Base-by-base conservation (phyloP, 2,888 invertebrate species). In the Monopis laevigella region DNA sequence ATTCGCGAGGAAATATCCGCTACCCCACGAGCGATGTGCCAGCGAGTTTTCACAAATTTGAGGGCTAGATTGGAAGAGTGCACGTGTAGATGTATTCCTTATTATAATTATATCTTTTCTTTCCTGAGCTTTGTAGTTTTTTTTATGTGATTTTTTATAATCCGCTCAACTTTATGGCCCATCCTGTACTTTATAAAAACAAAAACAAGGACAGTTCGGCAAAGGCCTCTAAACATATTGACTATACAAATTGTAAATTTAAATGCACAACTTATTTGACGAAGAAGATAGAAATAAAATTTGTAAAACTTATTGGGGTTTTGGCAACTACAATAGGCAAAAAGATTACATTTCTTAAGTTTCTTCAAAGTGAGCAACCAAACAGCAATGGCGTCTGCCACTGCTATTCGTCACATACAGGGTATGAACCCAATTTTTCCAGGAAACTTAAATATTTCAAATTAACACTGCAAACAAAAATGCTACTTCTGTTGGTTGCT, bases 11-110 rank as follows among this genome's bases (percentile, higher is more conserved):
- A 40, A 40, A 43, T 43, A 38, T 16, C 43, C 27, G 46, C 36
- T 40, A 44, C 40, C 38, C 26, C 45, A 32, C 30, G 30, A 32
- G 40, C 43, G 13, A 43, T 43, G 42, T 41, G 44, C 43, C 41
- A 41, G 36, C 39, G 27, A 43, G 44, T 46, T 43, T 44, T 47
- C 34, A 43, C 41, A 21, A 45, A 47, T 45, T 47, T 44, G 39
- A 46, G 44, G 44, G 16, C 24, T 16, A 44, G 39, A 45, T 44
- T 45, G 16, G 40, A 47, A 16, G 36, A 45, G 30, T 45, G 19
- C 42, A 40, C 32, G 38, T 38, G 16, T 16, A 17, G 32, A 45
- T 40, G 16, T 41, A 35, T 28, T 35, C 24, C 36, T 34, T 34
- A 41, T 32, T 30, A 21, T 41, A 41, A 41, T 29, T 38, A 38